These are phyloP conservation scores for Ephestia elutella DNA, from an alignment of 1,140 invertebrate species.

Conservation along the genomic window DNA sequence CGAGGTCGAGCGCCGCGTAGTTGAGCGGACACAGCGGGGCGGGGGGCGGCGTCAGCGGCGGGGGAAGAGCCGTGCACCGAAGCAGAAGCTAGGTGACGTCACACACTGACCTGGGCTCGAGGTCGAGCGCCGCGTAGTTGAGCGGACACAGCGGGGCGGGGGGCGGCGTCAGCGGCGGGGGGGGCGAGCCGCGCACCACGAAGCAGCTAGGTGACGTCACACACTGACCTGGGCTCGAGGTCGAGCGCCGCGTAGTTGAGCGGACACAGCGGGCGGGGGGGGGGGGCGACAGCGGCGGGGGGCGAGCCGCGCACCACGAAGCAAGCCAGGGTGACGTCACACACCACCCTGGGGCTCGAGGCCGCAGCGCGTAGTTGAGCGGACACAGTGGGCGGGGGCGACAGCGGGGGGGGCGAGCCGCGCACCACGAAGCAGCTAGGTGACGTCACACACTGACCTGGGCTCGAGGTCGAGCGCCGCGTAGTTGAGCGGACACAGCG, in stretches of 20 bases:
- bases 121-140: conserved; percentile 58
- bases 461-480: conserved; percentile 60
- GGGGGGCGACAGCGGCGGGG: not conserved
- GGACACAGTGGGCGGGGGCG: conserved; percentile 14
- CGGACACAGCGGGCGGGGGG: too few species aligned
- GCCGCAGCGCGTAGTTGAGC: conserved; percentile 55
- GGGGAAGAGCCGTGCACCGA: too few species aligned
- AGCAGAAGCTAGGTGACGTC: too few species aligned
- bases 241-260: conserved; percentile 58
- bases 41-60: too few species aligned
- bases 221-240: conserved; percentile 56
- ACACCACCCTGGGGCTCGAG: conserved; percentile 40
- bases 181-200: too few species aligned
- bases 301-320: too few species aligned
- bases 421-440: too few species aligned
- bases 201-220: too few species aligned
- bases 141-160: conserved; percentile 19
- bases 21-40: conserved; percentile 24
- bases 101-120: conserved; percentile 42
- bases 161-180: not conserved
- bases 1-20: conserved; percentile 61
- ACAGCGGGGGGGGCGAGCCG: too few species aligned
- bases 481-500: conserved; percentile 38
- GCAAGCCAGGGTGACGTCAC: too few species aligned
- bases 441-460: too few species aligned